Evolutionary conservation across 37 sponge, comb jelly and placozoan genomes (phyloP), one percentile per base, ranked within the genome.

Genomic region (Chondrosia reniformis): DNA sequence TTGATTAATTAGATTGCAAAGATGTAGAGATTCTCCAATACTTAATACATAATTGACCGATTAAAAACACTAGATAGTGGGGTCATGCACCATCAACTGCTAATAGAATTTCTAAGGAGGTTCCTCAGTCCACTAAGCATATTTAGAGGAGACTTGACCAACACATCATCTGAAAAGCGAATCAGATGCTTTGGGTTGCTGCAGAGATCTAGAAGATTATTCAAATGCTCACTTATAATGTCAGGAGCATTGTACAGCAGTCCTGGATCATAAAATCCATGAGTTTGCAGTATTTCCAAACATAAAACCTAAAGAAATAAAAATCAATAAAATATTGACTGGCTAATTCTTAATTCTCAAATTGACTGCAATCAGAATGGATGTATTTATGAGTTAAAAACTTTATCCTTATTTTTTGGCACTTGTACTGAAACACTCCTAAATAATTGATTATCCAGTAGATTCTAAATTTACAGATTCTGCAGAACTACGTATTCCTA

Each of bases 161-260:
- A 30, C 28, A 30, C 28, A 13, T 59, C 61, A 59, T 59, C 22
- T 7, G 7, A 6, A 13, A 30, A 59, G 9, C 61, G 61, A 19
- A 59, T 59, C 6, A 59, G 22, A 30, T 59, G 61, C 17, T 30
- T 25, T 5, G 61, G 61, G n/a, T 59, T 25, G 6, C 61, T 30
- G 28, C 61, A 59, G n/a, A 13, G n/a, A 25, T 59, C 61, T 30
- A 59, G 28, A 6, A 59, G 61, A 7, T 59, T 30, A 59, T 59
- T 30, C 61, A 59, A 59, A 59, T 30, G 61, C 6, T 59, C 61
- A 19, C 30, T 30, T 59, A 59, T 59, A 30, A 30, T 6, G 6
- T 59, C 61, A 30, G 61, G 61, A 59, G 61, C 30, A 30, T 59
- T 59, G 22, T 30, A 59, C n/a, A 59, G n/a, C 17, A 59, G 61